These are phyloP conservation scores for Peromyscus maniculatus DNA, from an alignment of 2,113 vertebrate species.

Conservation along the genomic window DNA sequence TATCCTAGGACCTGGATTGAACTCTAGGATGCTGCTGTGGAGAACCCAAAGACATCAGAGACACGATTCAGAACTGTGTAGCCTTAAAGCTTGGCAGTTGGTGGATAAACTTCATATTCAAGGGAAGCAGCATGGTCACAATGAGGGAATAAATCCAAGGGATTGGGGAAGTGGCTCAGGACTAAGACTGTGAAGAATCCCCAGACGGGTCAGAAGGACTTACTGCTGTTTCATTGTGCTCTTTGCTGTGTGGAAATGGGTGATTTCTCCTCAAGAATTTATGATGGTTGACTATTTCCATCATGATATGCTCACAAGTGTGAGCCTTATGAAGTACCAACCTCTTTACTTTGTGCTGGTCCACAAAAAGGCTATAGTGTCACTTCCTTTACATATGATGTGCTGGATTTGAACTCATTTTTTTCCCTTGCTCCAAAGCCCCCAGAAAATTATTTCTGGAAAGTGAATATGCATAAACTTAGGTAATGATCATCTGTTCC, in stretches of 20 bases:
- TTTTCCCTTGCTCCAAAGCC: not conserved
- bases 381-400: not conserved
- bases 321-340: too few species aligned
- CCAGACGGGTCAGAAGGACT: not conserved
- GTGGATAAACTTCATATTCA: not conserved
- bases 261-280: not conserved
- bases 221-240: not conserved
- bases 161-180: not conserved
- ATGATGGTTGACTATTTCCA: not conserved
- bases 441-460: not conserved
- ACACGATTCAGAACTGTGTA: not conserved
- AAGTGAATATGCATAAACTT: not conserved
- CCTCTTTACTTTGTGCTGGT: not conserved
- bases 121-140: not conserved
- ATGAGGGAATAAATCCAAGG: not conserved
- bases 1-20: not conserved
- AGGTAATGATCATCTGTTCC: not conserved
- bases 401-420: not conserved
- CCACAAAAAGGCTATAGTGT: not conserved
- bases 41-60: not conserved
- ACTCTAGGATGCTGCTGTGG: not conserved
- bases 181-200: not conserved
- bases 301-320: accelerated
- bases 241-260: not conserved
- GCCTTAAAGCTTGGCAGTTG: not conserved